Base-by-base conservation (phyloP, 2,797 vertebrate genomes). In the Cercopithecus mitis region DNA sequence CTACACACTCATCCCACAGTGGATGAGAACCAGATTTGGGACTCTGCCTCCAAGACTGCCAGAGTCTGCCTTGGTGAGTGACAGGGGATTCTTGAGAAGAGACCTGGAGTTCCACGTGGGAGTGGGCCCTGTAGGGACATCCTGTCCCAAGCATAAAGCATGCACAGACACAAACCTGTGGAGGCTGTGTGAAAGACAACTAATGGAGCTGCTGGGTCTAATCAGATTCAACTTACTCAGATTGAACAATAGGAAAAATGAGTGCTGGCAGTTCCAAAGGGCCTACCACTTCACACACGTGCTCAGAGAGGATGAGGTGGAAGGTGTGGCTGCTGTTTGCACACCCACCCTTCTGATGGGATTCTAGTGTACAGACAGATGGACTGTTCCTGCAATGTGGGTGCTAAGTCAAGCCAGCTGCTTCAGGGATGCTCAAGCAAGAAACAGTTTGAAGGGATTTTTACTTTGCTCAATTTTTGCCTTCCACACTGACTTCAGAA, bases 381-480 rank as follows among this genome's bases (percentile, higher is more conserved):
- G 9, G 2, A 7, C n/a, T 1, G 0, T 10, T 33, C 13, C 0
- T 2, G 11, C 50, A 11, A 6, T 4, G 7, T 1, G 33, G 58
- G 39, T 14, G 39, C 39, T 3, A 2, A 0, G 1, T 47, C 89
- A 36, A 43, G 80, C 76, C 57, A 45, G 1, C 61, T 12, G 52
- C 61, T 27, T 36, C 36, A 30, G 45, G 27, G 24, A 4, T 15
- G 27, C 52, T 85, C 64, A 36, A 15, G 83, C 76, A 57, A 33
- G 47, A 88, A 77, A 14, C 57, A 20, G 7, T 5, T 5, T 0
- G 77, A 36, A 27, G n/a, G 36, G 27, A 14, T 27, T 22, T 7
- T 9, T 72, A 43, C 75, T 39, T 67, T 2, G 9, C 58, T 61
- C 36, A 9, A 0, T 36, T 73, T 70, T 61, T 17, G 27, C 81